Evolutionary conservation across 2,113 vertebrate species (phyloP).

Genomic region (Brachyhypopomus gauderio): DNA sequence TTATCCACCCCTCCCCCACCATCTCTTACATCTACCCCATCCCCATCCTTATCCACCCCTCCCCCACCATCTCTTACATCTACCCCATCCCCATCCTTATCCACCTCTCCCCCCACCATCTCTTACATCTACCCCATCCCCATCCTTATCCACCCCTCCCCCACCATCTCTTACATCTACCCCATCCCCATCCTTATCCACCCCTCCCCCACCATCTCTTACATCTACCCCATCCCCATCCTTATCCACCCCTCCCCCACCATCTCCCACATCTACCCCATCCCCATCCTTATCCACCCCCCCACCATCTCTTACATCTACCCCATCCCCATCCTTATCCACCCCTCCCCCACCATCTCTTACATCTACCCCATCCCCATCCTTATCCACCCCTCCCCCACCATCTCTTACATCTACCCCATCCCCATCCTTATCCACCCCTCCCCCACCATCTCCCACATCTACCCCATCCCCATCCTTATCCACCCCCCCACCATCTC

Average conservation of each 20-base stretch:
- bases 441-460: too few species aligned
- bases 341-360: not conserved
- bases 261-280: not conserved
- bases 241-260: not conserved
- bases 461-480: too few species aligned
- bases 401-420: not conserved
- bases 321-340: too few species aligned
- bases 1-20: not conserved
- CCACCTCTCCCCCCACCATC: not conserved
- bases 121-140: too few species aligned
- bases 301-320: not conserved
- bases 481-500: too few species aligned
- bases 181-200: too few species aligned
- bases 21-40: too few species aligned
- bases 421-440: too few species aligned
- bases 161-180: not conserved
- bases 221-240: too few species aligned
- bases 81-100: too few species aligned
- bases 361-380: too few species aligned
- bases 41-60: not conserved
- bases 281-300: not conserved
- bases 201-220: not conserved
- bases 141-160: not conserved
- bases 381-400: not conserved
- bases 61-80: too few species aligned